phyloP scores from a whole-genome alignment of 1,140 invertebrate species.

The Euschistus heros region DNA sequence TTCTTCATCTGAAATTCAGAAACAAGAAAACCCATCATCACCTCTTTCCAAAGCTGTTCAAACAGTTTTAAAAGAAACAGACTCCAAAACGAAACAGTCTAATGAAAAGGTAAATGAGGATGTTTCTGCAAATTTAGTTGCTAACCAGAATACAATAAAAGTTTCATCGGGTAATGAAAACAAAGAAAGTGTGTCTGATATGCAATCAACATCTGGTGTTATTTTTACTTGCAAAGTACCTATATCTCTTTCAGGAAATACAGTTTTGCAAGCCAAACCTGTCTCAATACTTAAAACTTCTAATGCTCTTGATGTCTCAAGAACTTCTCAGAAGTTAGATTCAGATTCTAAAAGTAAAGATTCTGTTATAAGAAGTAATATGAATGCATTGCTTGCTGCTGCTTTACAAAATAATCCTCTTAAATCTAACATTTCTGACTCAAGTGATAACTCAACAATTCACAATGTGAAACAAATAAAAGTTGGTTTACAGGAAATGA shows the following conservation, averaged over 20 bases:
- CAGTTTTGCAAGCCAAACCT: conserved; percentile 27
- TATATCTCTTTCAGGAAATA: conserved; percentile 18
- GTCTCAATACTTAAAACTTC: conserved; percentile 28
- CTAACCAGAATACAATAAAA: neutral
- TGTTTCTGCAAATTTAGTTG: neutral
- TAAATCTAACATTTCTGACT: conserved; percentile 13
- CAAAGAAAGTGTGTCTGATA: neutral
- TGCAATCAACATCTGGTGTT: conserved; percentile 24
- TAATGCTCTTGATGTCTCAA: conserved; percentile 4
- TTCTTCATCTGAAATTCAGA: conserved; percentile 1
- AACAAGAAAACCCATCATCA: conserved; percentile 3
- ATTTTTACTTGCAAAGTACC: conserved; percentile 28
- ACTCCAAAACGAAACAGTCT: neutral
- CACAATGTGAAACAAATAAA: conserved; percentile 17
- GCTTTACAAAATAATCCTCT: conserved; percentile 31
- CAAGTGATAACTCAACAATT: neutral
- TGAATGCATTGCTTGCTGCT: conserved; percentile 37
- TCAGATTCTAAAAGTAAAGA: conserved; percentile 33
- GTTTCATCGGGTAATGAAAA: neutral
- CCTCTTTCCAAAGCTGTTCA: conserved; percentile 24
- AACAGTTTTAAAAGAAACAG: conserved; percentile 21
- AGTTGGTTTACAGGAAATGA: conserved; percentile 5
- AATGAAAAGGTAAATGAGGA: neutral
- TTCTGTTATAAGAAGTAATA: conserved; percentile 37
- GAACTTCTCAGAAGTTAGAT: conserved; percentile 21